Conservation (phyloP, 35 echinoderm and acorn worm genomes). For the Stichopus chloronotus region DNA sequence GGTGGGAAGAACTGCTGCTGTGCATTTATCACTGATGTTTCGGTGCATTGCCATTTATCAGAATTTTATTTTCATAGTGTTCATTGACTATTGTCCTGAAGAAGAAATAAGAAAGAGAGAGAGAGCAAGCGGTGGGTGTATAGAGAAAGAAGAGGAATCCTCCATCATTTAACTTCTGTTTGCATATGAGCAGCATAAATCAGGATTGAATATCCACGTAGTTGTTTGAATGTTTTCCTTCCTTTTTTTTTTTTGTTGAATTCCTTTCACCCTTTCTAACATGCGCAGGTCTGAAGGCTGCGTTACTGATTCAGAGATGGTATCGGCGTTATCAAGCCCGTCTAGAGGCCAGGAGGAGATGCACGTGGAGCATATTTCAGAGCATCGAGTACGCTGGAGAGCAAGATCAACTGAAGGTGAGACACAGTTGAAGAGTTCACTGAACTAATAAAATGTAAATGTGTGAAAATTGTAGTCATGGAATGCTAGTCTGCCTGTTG, state of each 20-base stretch:
- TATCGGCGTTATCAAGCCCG: conserved; percentile 92
- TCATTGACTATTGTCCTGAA: too few species aligned
- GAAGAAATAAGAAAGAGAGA: too few species aligned
- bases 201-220: not conserved
- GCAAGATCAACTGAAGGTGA: conserved; percentile 95
- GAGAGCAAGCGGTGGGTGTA: too few species aligned
- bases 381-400: conserved; percentile 97
- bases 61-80: too few species aligned
- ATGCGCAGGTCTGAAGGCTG: conserved; percentile 81
- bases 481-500: too few species aligned
- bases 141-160: too few species aligned
- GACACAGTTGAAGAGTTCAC: not conserved
- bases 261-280: not conserved
- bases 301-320: conserved; percentile 94
- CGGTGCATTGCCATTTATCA: too few species aligned
- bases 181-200: not conserved
- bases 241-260: not conserved
- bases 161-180: too few species aligned
- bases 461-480: too few species aligned
- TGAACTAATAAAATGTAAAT: too few species aligned
- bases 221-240: not conserved
- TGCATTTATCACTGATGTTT: too few species aligned
- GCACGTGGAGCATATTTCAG: conserved; percentile 95
- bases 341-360: conserved; percentile 79
- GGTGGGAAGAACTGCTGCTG: too few species aligned